Evolutionary conservation across 1,140 invertebrate species (phyloP).

Genomic region (Sitodiplosis mosellana): DNA sequence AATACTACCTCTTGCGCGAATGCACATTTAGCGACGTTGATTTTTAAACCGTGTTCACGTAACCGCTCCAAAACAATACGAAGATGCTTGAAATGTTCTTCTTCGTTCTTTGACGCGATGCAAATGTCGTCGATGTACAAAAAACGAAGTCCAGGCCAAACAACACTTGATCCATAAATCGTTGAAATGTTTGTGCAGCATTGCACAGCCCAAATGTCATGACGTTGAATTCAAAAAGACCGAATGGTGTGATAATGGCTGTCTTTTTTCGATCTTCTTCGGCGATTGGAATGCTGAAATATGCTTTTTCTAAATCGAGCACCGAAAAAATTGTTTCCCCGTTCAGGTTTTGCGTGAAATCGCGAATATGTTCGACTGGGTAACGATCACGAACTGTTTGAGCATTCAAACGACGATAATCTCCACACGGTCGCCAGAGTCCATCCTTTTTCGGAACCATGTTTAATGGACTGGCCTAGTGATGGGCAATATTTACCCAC

Average conservation of each 20-base stretch:
- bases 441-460: slow-evolving; percentile 23
- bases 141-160: slow-evolving; percentile 19
- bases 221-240: slow-evolving; percentile 19
- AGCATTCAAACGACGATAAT: slow-evolving; percentile 24
- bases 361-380: slow-evolving; percentile 16
- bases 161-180: slow-evolving; percentile 28
- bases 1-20: slow-evolving; percentile 11
- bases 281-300: slow-evolving; percentile 24
- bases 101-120: slow-evolving; percentile 17
- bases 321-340: slow-evolving; percentile 17
- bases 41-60: slow-evolving; percentile 9
- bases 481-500: too few species aligned
- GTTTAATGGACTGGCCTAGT: slow-evolving; percentile 21
- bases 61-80: slow-evolving; percentile 9
- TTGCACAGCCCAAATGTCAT: slow-evolving; percentile 28
- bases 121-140: slow-evolving; percentile 30
- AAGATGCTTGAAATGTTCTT: slow-evolving; percentile 15
- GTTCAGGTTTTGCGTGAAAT: slow-evolving; percentile 18
- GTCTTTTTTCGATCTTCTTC: slow-evolving; percentile 20
- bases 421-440: slow-evolving; percentile 21
- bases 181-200: slow-evolving; percentile 28
- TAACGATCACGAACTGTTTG: slow-evolving; percentile 18
- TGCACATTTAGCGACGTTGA: slow-evolving; percentile 14
- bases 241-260: slow-evolving; percentile 21
- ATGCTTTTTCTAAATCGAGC: slow-evolving; percentile 26